Conservation (phyloP, 2,888 invertebrate species). For the Drosophila robusta region DNA sequence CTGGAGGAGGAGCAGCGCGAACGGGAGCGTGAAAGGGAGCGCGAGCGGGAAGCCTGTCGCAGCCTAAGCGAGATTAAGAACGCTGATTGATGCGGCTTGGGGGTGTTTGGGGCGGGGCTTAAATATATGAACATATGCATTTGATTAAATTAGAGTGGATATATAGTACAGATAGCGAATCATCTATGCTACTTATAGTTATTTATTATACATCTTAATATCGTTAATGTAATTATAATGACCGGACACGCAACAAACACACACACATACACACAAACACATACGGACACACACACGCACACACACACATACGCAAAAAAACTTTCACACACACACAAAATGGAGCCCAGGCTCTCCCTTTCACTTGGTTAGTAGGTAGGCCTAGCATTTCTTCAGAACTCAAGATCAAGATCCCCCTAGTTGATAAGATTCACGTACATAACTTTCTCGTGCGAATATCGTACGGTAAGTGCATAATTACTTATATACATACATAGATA, state of each 20-base stretch:
- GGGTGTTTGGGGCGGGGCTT: slow-evolving; percentile 43
- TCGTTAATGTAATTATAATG: slow-evolving; percentile 74
- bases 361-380: slow-evolving; percentile 68
- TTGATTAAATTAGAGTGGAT: slow-evolving; percentile 60
- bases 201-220: slow-evolving; percentile 76
- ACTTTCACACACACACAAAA: slow-evolving; percentile 1
- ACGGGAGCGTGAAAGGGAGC: slow-evolving; percentile 59
- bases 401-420: slow-evolving; percentile 49
- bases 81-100: slow-evolving; percentile 67
- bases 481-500: slow-evolving; percentile 1
- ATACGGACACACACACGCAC: slow-evolving; percentile 4
- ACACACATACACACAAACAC: slow-evolving; percentile 2
- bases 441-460: slow-evolving; percentile 31
- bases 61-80: slow-evolving; percentile 80
- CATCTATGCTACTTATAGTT: slow-evolving; percentile 74
- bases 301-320: background rate
- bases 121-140: slow-evolving; percentile 62
- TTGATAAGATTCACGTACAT: slow-evolving; percentile 50
- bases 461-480: slow-evolving; percentile 9
- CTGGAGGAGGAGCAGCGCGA: slow-evolving; percentile 79
- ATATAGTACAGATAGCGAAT: slow-evolving; percentile 46
- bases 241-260: slow-evolving; percentile 20
- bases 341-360: slow-evolving; percentile 11
- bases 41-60: slow-evolving; percentile 61
- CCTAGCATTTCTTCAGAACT: slow-evolving; percentile 47